Conservation (phyloP, 2,113 vertebrate genomes). For the Prionailurus bengalensis region DNA sequence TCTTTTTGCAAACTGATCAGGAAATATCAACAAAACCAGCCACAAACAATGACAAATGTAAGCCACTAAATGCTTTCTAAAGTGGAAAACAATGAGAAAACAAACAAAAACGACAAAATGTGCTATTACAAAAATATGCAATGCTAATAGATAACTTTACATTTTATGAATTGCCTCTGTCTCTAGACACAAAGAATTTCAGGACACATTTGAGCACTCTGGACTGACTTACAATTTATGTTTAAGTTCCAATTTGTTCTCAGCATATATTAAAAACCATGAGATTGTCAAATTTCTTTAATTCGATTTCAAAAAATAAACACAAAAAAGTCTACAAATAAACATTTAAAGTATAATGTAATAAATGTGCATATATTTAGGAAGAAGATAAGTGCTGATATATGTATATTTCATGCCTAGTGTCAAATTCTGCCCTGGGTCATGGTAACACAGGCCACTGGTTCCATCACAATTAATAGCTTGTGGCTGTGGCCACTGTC, state of each 20-base stretch:
- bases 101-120: constrained; percentile 48
- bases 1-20: constrained; percentile 36
- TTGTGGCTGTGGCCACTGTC: constrained; percentile 71
- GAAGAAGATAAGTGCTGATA: constrained; percentile 55
- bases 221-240: background rate
- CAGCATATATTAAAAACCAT: constrained; percentile 55
- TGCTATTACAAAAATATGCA: constrained; percentile 39
- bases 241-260: constrained; percentile 51
- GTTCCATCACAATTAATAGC: constrained; percentile 76
- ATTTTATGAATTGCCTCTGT: constrained; percentile 60
- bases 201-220: background rate
- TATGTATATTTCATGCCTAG: constrained; percentile 64
- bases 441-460: constrained; percentile 39
- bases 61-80: constrained; percentile 59
- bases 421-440: constrained; percentile 67
- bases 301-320: constrained; percentile 55
- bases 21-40: constrained; percentile 55
- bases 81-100: constrained; percentile 26
- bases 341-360: constrained; percentile 51
- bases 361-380: constrained; percentile 65
- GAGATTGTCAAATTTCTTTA: constrained; percentile 47
- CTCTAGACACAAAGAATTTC: constrained; percentile 59
- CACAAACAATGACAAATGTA: constrained; percentile 66
- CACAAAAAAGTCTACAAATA: constrained; percentile 46
- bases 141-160: constrained; percentile 50